Conservation (phyloP, 2,113 vertebrate genomes). For the Nothoprocta pentlandii region DNA sequence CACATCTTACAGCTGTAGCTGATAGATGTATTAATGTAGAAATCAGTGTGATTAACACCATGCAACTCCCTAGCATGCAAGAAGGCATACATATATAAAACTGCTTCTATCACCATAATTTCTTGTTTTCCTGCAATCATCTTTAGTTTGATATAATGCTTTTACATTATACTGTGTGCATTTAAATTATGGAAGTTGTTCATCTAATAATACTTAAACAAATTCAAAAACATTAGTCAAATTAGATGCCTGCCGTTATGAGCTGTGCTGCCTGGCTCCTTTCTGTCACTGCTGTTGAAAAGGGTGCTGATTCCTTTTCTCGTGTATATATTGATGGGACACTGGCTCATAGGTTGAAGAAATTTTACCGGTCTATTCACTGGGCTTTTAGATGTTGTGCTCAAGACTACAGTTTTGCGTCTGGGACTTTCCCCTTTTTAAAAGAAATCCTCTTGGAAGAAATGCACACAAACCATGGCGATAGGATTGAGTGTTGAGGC, state of each 20-base stretch:
- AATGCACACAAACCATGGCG: background rate
- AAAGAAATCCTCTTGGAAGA: background rate
- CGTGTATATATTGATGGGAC: background rate
- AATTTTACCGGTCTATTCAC: background rate
- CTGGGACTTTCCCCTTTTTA: background rate
- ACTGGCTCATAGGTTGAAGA: background rate
- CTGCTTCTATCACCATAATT: background rate
- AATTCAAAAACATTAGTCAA: background rate
- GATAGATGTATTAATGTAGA: constrained; percentile 8
- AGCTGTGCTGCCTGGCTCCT: background rate
- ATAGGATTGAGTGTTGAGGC: background rate
- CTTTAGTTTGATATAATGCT: constrained; percentile 2
- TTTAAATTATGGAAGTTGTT: constrained; percentile 7
- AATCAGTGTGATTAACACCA: background rate
- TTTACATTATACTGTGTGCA: background rate
- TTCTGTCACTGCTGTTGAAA: constrained; percentile 21
- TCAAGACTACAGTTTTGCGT: background rate
- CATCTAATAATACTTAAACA: background rate
- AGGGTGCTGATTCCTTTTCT: background rate
- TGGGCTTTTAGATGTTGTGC: background rate
- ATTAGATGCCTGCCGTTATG: background rate
- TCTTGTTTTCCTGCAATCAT: background rate
- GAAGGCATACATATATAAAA: background rate
- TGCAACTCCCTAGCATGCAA: background rate
- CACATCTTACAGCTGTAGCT: background rate